Evolutionary conservation across 2,888 invertebrate genomes (phyloP).

Genomic region (Meiosimyza platycephala): DNA sequence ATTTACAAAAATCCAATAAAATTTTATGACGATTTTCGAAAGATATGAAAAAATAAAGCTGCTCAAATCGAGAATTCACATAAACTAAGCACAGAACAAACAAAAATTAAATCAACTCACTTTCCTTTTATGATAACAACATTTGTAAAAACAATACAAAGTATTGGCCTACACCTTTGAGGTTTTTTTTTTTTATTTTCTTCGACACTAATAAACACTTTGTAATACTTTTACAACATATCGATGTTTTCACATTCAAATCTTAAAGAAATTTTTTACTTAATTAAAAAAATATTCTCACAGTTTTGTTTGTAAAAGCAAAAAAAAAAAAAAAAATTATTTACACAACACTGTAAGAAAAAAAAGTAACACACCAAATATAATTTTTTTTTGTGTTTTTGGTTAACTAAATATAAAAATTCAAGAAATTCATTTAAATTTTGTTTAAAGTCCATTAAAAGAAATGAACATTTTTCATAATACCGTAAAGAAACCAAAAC

Average conservation of each 20-base stretch:
- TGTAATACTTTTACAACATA: conserved; percentile 5
- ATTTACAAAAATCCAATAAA: conserved; percentile 8
- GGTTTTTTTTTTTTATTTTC: background rate
- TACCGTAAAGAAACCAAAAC: too few relatives aligned
- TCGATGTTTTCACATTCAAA: background rate
- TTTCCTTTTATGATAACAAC: background rate
- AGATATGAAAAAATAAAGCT: conserved; percentile 1
- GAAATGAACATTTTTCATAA: background rate
- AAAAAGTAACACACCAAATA: background rate
- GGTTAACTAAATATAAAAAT: background rate
- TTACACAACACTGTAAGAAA: background rate
- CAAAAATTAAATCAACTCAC: background rate
- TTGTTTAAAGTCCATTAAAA: conserved; percentile 15
- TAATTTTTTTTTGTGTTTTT: background rate
- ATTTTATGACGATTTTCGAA: conserved; percentile 25
- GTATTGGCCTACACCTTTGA: conserved; percentile 3
- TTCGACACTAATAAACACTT: conserved; percentile 17
- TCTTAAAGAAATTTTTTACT: background rate
- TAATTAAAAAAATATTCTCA: conserved; percentile 19
- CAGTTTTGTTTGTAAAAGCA: conserved; percentile 16
- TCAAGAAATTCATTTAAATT: conserved; percentile 9
- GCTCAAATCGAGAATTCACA: background rate
- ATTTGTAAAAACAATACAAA: background rate
- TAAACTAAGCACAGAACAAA: background rate
- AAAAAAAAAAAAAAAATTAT: conserved; percentile 12